phyloP scores from a whole-genome alignment of 1,140 invertebrate species.

The Scaptomyza graminum region DNA sequence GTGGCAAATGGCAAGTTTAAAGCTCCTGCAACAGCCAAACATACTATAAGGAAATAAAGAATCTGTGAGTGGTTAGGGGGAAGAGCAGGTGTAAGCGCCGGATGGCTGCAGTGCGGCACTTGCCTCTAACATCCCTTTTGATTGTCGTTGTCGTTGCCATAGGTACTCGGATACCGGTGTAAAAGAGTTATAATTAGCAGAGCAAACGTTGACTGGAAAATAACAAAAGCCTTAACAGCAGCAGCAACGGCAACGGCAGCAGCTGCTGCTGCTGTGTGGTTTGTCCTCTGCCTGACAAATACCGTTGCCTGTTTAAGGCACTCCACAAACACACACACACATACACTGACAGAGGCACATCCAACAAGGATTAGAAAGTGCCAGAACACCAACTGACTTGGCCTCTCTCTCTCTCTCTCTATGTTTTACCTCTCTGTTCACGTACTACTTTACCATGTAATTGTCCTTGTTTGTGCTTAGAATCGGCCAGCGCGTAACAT shows the following conservation, averaged over 20 bases:
- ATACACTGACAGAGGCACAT: not conserved
- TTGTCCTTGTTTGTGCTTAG: conserved; percentile 27
- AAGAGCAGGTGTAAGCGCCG: not conserved
- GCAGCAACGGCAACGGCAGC: conserved; percentile 8
- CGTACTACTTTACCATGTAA: conserved; percentile 7
- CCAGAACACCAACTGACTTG: conserved; percentile 24
- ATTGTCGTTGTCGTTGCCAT: conserved; percentile 33
- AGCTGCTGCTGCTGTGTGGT: conserved; percentile 7
- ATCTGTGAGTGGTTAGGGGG: not conserved
- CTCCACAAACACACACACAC: conserved; percentile 2
- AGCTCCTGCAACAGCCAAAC: conserved; percentile 11
- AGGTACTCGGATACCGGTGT: conserved; percentile 11
- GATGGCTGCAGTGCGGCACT: conserved; percentile 20
- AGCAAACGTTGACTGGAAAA: conserved; percentile 42
- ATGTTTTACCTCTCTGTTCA: not conserved
- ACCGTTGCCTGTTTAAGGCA: conserved; percentile 16
- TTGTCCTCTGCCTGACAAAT: conserved; percentile 11
- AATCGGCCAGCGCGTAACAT: conserved; percentile 25
- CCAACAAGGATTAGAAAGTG: conserved; percentile 37
- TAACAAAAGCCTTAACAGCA: conserved; percentile 15
- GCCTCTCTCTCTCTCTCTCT: not conserved
- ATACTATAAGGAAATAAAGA: conserved; percentile 24
- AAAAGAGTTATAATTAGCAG: conserved; percentile 74
- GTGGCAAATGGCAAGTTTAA: conserved; percentile 57
- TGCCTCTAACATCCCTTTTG: conserved; percentile 21